These are phyloP conservation scores for Psilopsiagon aymara DNA, from an alignment of 2,113 vertebrate species.

Conservation along the genomic window DNA sequence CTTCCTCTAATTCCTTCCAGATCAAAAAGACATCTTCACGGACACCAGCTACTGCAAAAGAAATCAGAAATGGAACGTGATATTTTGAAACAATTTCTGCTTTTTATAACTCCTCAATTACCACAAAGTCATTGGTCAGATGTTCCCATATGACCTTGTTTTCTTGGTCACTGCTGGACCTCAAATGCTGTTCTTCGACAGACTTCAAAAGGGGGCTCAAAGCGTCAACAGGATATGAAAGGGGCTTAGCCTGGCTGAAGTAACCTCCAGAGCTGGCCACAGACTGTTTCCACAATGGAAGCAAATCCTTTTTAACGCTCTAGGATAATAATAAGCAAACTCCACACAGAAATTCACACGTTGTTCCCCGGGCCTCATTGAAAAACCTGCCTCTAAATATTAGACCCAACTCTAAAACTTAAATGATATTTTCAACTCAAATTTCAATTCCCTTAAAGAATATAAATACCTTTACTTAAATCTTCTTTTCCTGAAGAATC, in stretches of 20 bases:
- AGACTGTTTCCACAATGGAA: not conserved
- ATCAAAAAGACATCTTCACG: constrained; percentile 82
- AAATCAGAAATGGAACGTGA: not conserved
- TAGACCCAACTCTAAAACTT: not conserved
- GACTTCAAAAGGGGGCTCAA: not conserved
- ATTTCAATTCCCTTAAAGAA: not conserved
- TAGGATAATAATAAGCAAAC: not conserved
- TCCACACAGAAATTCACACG: not conserved
- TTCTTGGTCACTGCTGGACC: not conserved
- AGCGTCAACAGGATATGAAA: not conserved
- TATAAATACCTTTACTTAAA: not conserved
- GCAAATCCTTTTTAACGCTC: not conserved
- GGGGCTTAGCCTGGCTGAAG: not conserved
- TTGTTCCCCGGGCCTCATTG: not conserved
- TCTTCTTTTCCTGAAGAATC: not conserved
- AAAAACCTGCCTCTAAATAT: not conserved
- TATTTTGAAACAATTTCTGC: not conserved
- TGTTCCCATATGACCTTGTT: not conserved
- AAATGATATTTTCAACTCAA: not conserved
- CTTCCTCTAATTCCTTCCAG: constrained; percentile 82
- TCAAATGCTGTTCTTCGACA: not conserved
- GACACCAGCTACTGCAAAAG: constrained; percentile 72
- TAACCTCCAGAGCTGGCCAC: not conserved
- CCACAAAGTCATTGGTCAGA: not conserved
- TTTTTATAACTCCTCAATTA: not conserved